Percentiles rank a stretch among this genome's conserved stretches.
These are phyloP conservation scores for Phrixothrix hirtus DNA, from an alignment of 2,888 invertebrate species.

Conservation along the genomic window DNA sequence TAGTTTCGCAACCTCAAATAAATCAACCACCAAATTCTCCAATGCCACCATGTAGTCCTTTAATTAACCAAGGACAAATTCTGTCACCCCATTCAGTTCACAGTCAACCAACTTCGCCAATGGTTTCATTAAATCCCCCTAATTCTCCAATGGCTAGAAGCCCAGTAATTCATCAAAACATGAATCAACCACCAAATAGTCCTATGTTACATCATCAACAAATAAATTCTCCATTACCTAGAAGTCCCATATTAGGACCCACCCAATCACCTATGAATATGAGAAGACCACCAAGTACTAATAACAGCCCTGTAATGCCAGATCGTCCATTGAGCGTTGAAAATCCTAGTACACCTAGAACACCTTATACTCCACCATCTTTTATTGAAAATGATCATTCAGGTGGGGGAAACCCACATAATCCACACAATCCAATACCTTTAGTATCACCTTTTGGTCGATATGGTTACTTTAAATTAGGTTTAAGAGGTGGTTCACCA, in stretches of 20 bases:
- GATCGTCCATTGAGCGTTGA: constrained; percentile 65
- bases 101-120: constrained; percentile 54
- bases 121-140: constrained; percentile 60
- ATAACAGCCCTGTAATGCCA: constrained; percentile 61
- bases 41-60: constrained; percentile 61
- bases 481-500: constrained; percentile 68
- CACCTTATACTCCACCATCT: constrained; percentile 52
- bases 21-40: constrained; percentile 61
- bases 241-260: constrained; percentile 53
- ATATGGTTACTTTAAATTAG: constrained; percentile 65
- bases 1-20: constrained; percentile 48
- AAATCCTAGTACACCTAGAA: constrained; percentile 61
- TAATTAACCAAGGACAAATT: constrained; percentile 50
- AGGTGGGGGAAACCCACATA: constrained; percentile 61
- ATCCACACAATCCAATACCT: constrained; percentile 63
- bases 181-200: constrained; percentile 49
- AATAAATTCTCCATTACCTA: constrained; percentile 36
- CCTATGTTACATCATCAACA: constrained; percentile 54
- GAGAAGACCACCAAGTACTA: constrained; percentile 60
- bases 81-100: constrained; percentile 56
- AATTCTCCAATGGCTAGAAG: constrained; percentile 64
- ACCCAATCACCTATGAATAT: constrained; percentile 61
- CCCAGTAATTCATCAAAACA: constrained; percentile 59
- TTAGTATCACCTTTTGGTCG: constrained; percentile 63
- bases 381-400: constrained; percentile 23